phyloP scores from a whole-genome alignment of 2,797 vertebrate genomes.

The Chaetophractus vellerosus region DNA sequence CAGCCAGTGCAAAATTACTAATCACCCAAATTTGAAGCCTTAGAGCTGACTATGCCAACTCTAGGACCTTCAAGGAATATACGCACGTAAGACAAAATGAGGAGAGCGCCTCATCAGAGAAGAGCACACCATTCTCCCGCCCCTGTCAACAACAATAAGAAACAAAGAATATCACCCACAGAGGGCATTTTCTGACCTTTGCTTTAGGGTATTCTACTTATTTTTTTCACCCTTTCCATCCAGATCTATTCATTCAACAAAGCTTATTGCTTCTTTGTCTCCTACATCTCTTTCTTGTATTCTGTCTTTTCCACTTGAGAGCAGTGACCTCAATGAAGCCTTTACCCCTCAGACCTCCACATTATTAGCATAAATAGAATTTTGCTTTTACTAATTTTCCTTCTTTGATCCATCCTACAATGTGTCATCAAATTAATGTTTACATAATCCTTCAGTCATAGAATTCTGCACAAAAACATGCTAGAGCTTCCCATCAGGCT shows the following conservation, averaged over 20 bases:
- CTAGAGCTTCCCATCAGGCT: background rate
- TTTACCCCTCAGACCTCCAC: background rate
- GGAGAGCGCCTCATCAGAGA: fast-evolving
- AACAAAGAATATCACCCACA: too few species aligned
- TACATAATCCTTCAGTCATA: background rate
- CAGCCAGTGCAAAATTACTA: background rate
- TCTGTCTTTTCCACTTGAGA: background rate
- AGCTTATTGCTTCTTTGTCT: background rate
- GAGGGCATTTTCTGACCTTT: background rate
- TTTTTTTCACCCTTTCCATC: background rate
- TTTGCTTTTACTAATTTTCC: background rate
- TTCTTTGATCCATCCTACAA: background rate
- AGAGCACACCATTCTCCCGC: fast-evolving
- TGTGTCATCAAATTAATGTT: background rate
- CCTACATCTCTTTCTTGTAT: background rate
- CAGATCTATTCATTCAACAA: background rate
- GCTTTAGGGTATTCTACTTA: background rate
- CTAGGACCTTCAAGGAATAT: background rate
- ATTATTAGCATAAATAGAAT: background rate
- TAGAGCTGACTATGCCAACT: background rate
- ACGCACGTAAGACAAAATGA: background rate
- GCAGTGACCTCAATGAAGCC: background rate
- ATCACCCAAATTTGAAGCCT: background rate
- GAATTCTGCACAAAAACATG: background rate
- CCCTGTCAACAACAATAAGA: background rate